These are phyloP conservation scores for Zaprionus bogoriensis DNA, from an alignment of 2,888 invertebrate species.

Conservation along the genomic window DNA sequence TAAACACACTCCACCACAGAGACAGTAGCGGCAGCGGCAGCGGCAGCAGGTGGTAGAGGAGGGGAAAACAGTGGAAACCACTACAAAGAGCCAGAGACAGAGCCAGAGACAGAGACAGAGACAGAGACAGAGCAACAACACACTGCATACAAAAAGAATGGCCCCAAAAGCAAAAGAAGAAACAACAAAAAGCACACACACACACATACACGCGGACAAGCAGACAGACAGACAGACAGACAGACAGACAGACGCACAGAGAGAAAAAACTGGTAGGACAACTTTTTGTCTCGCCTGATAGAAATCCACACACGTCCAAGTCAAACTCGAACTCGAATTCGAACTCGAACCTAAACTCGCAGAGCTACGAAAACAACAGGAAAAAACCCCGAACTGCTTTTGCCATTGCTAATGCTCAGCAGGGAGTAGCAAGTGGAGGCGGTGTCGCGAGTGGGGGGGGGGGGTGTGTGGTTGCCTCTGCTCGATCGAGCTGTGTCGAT, in stretches of 20 bases:
- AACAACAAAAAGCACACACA: conserved; percentile 55
- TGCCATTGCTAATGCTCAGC: conserved; percentile 46
- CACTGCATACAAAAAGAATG: conserved; percentile 50
- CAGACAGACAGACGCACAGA: conserved; percentile 46
- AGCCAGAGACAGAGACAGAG: conserved; percentile 17
- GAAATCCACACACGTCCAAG: conserved; percentile 53
- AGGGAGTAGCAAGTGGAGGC: background rate
- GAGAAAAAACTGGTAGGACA: conserved; percentile 74
- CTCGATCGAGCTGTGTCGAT: conserved; percentile 6
- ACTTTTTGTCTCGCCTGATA: conserved; percentile 75
- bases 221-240: conserved; percentile 22
- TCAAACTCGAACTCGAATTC: conserved; percentile 46
- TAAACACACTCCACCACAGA: conserved; percentile 36
- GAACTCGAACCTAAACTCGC: conserved; percentile 30
- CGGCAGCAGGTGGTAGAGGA: conserved; percentile 22
- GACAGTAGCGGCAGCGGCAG: background rate
- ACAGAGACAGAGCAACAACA: conserved; percentile 20
- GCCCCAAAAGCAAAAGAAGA: conserved; percentile 59
- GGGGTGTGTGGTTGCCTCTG: background rate
- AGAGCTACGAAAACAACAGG: conserved; percentile 20
- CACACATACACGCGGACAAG: too few species aligned
- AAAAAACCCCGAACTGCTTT: conserved; percentile 35
- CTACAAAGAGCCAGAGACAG: conserved; percentile 16
- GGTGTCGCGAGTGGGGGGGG: background rate
- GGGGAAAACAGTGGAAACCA: conserved; percentile 30